Percentiles rank a stretch among this genome's conserved stretches.
These are phyloP conservation scores for Calcarius lapponicus DNA, from an alignment of 2,797 vertebrate species.

Conservation along the genomic window DNA sequence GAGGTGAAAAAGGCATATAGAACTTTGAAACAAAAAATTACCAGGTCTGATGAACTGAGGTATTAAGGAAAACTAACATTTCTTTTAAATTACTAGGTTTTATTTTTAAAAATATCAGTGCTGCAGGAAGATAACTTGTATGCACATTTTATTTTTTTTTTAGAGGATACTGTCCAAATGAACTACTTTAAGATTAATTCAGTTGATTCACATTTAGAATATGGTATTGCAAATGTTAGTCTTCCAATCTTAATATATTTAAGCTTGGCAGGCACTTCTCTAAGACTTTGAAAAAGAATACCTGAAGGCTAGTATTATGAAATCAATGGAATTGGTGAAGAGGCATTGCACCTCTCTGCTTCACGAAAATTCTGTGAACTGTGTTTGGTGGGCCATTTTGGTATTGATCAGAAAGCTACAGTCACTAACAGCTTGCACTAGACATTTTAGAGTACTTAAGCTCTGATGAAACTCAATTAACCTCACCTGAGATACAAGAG, in stretches of 20 bases:
- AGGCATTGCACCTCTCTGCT: neutral
- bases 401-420: neutral
- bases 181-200: neutral
- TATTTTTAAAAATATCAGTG: neutral
- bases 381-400: neutral
- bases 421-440: neutral
- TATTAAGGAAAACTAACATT: neutral
- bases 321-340: neutral
- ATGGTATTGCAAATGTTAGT: neutral
- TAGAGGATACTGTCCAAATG: neutral
- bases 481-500: neutral
- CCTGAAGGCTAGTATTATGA: neutral
- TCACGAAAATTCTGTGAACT: neutral
- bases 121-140: neutral
- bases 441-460: neutral
- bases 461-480: neutral
- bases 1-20: neutral
- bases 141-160: neutral
- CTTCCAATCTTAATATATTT: neutral
- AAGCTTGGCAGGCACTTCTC: neutral
- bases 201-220: neutral
- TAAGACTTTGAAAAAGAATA: neutral
- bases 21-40: neutral
- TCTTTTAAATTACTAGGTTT: neutral
- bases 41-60: neutral